Evolutionary conservation across 2,797 vertebrate species (phyloP), one percentile per base, ranked within the genome.

Genomic region (Falco concolor): DNA sequence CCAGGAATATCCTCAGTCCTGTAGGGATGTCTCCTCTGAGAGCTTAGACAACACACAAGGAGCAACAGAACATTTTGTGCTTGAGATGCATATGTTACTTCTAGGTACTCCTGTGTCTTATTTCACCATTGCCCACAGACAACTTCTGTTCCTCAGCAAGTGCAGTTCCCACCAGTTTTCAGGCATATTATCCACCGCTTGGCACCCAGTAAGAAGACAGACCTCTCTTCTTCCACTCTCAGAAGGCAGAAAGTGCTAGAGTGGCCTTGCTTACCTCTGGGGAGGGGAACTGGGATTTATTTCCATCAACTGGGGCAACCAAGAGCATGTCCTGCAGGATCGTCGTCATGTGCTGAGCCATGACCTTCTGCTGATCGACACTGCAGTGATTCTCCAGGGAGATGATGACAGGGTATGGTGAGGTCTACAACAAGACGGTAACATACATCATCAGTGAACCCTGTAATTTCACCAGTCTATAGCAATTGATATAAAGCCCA

Each of bases 311-410:
- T 1, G 98, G 99, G 44, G 87, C 96, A 28, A 97, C 97, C 96
- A 99, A 75, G 85, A 99, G 98, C 97, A 98, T 98, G 17, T 98
- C 97, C 14, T 99, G 98, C 95, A 99, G 97, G 92, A 99, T 99
- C 22, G 96, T 92, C 9, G 85, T 98, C 97, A 99, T 72, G 93
- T 99, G 97, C 13, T 97, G 93, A 40, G 99, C 99, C 98, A 99
- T 99, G 83, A 98, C 97, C 27, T 97, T 98, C 98, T 99, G 99
- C 89, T 99, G 99, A 6, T 98, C 98, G 13, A 99, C 57, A 1
- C 96, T 98, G 97, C 99, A 99, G 97, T 99, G 99, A 93, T 99
- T 99, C 98, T 99, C 99, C 98, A 99, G 96, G 69, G 99, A 99
- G 89, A 99, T 97, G 97, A 99, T 99, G 73, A 99, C 98, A 0